phyloP scores from a whole-genome alignment of 53 echinoderm and acorn worm genomes.

The Luidia sarsii region DNA sequence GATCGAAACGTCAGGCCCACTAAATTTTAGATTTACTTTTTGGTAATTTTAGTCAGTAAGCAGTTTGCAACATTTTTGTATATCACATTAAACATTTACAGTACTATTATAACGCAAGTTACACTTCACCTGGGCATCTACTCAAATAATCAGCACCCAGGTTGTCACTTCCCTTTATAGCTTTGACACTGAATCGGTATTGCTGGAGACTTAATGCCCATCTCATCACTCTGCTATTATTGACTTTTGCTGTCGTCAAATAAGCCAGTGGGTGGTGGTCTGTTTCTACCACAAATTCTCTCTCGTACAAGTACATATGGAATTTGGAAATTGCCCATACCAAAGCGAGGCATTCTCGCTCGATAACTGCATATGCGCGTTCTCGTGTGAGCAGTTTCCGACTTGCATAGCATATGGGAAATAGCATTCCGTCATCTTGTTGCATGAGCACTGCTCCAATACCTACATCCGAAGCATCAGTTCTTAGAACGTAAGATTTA shows the following conservation, averaged over 20 bases:
- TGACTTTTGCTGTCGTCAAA: background rate
- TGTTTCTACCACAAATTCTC: slow-evolving; percentile 42
- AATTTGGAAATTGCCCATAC: slow-evolving; percentile 50
- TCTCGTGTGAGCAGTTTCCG: slow-evolving; percentile 39
- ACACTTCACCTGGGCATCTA: slow-evolving; percentile 51
- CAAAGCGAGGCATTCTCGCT: slow-evolving; percentile 59
- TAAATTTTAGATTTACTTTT: too few relatives aligned
- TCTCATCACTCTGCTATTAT: slow-evolving; percentile 44
- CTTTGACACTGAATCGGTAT: slow-evolving; percentile 29
- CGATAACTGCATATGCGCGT: slow-evolving; percentile 33
- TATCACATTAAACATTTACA: too few relatives aligned
- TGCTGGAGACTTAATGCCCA: slow-evolving; percentile 47
- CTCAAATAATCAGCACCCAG: slow-evolving; percentile 53
- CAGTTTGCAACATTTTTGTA: too few relatives aligned
- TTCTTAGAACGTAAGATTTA: slow-evolving; percentile 13
- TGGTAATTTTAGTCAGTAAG: too few relatives aligned
- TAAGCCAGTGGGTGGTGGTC: slow-evolving; percentile 36
- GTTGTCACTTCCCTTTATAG: slow-evolving; percentile 45
- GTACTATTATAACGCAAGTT: too few relatives aligned
- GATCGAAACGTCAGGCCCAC: too few relatives aligned
- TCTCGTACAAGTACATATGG: slow-evolving; percentile 30
- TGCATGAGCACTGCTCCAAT: slow-evolving; percentile 19
- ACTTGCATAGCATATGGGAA: slow-evolving; percentile 39
- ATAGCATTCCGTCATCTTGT: background rate
- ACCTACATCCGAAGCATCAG: slow-evolving; percentile 14